Evolutionary conservation across 1,140 invertebrate species (phyloP), one percentile per base, ranked within the genome.

Genomic region (Habropoda laboriosa): DNA sequence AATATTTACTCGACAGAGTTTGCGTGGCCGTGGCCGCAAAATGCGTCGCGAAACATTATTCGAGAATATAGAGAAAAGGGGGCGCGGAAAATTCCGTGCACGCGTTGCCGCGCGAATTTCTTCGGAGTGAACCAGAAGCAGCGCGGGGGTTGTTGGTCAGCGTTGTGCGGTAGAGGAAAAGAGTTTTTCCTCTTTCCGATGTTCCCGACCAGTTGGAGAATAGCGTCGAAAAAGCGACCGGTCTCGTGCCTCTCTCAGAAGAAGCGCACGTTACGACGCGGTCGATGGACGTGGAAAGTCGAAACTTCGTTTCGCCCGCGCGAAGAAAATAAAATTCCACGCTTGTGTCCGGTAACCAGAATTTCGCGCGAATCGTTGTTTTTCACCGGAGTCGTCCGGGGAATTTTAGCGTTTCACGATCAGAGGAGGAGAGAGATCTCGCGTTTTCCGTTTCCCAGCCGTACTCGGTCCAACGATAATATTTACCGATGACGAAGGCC

Each of bases 1-100:
- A 53, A 75, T 53, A 53, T 75, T 75, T 40, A 63, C 53, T 24
- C 6, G 42, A 45, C 67, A 40, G 55, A 38, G 32, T 53, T 66
- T 47, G 42, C 42, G 10, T 21, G 13, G 24, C 13, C 24, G 18
- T 24, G 40, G 61, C 40, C 63, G 42, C 63, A n/a, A 66, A 47
- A 66, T 47, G 63, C 63, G 40, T 47, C 42, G 63, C 27, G 63
- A 66, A 47, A 53, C 49, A 27, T 51, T 70, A 27, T 70, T 53
- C 47, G n/a, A n/a, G n/a, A n/a, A n/a, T n/a, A n/a, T n/a, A n/a
- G n/a, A n/a, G n/a, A n/a, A n/a, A n/a, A n/a, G n/a, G n/a, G n/a
- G n/a, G n/a, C 67, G 24, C n/a, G 21, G 32, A 21, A 55, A 47
- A 64, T 18, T n/a, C 6, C 6, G 2, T 12, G 24, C 27, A 7